A percentile compares a stretch with the other conserved stretches of the same genome.
phyloP scores from a whole-genome alignment of 2,888 invertebrate genomes.

The Rotaria sp. region DNA sequence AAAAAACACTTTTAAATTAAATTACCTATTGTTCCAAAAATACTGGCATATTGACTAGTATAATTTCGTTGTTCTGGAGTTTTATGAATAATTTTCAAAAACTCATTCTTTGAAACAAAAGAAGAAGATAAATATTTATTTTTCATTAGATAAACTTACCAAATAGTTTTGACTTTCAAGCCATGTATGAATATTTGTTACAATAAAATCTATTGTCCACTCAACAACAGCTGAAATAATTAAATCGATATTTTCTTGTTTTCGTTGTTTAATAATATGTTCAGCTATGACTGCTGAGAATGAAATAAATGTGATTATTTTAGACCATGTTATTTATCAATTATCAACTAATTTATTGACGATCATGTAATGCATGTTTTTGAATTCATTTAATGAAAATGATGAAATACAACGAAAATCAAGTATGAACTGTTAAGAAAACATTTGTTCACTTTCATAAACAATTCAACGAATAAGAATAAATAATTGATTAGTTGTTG shows the following conservation, averaged over 20 bases:
- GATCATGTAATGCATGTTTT: not conserved
- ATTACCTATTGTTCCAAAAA: not conserved
- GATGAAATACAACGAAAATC: not conserved
- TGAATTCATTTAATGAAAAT: no score
- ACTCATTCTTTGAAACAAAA: not conserved
- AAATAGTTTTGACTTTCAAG: not conserved
- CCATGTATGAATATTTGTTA: not conserved
- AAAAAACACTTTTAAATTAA: no score
- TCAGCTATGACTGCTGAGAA: not conserved
- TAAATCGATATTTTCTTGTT: not conserved
- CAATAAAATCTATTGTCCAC: not conserved
- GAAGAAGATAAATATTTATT: no score
- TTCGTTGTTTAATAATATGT: not conserved
- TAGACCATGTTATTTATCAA: not conserved
- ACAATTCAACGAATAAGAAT: not conserved
- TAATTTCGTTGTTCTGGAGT: not conserved
- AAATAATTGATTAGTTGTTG: not conserved
- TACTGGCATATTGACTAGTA: not conserved
- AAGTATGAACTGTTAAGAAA: not conserved
- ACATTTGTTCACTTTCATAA: not conserved
- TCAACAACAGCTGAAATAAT: not conserved
- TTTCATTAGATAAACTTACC: not conserved
- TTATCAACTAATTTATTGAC: not conserved
- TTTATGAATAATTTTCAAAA: not conserved
- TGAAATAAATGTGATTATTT: not conserved